Percentiles rank a stretch among this genome's conserved stretches.
These are phyloP conservation scores for Bombus affinis DNA, from an alignment of 1,140 invertebrate species.

Conservation along the genomic window DNA sequence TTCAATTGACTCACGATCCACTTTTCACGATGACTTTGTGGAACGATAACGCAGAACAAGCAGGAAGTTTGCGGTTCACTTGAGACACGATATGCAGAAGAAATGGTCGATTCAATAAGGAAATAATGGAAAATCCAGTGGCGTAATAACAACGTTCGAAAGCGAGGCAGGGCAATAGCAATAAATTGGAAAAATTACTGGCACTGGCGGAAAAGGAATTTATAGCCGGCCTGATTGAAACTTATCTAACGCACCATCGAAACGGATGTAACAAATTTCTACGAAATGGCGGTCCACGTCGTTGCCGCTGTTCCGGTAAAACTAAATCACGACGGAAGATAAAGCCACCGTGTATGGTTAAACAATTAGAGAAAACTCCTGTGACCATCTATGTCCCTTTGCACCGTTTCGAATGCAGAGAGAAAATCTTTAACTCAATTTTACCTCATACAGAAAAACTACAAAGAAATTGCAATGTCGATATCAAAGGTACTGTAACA, in stretches of 20 bases:
- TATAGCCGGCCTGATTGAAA: conserved; percentile 24
- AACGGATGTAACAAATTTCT: conserved; percentile 32
- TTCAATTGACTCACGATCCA: background rate
- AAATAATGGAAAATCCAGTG: conserved; percentile 40
- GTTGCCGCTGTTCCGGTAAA: background rate
- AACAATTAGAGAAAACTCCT: background rate
- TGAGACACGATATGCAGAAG: background rate
- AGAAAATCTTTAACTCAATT: background rate
- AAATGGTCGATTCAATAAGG: conserved; percentile 26
- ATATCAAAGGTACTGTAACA: no score
- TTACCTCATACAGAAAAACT: background rate
- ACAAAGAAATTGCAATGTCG: background rate
- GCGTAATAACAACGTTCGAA: conserved; percentile 9
- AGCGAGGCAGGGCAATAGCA: background rate
- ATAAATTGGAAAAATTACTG: conserved; percentile 43
- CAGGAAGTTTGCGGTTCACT: background rate
- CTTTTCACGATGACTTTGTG: conserved; percentile 7
- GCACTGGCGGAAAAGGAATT: conserved; percentile 11
- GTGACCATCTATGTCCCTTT: no score
- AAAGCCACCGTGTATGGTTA: background rate
- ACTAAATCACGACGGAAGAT: background rate
- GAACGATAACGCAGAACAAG: background rate
- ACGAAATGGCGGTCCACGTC: background rate
- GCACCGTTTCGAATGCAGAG: no score
- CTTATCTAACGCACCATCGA: conserved; percentile 37